Percentiles rank a stretch among this genome's conserved stretches.
Conservation (phyloP, 2,113 vertebrate species). For the Perca schrenkii region DNA sequence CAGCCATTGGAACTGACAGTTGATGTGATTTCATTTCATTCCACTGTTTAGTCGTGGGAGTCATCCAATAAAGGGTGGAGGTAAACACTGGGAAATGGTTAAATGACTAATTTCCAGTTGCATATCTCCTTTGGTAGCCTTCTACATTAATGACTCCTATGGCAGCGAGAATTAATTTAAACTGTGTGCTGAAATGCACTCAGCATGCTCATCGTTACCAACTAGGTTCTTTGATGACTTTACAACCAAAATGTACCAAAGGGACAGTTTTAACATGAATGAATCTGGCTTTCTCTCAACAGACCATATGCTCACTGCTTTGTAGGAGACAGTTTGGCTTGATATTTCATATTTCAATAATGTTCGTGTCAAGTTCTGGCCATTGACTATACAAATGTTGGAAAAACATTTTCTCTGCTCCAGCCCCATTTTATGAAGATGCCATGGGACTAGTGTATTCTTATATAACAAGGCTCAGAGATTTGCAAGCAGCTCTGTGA, state of each 20-base stretch:
- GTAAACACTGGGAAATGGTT: slow-evolving; percentile 24
- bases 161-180: slow-evolving; percentile 25
- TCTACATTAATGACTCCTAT: slow-evolving; percentile 19
- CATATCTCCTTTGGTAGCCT: slow-evolving; percentile 18
- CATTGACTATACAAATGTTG: neutral
- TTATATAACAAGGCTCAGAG: neutral
- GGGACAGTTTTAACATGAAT: slow-evolving; percentile 16
- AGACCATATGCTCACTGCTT: slow-evolving; percentile 13
- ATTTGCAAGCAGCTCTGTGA: too few relatives aligned
- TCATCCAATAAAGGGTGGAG: neutral
- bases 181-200: slow-evolving; percentile 4
- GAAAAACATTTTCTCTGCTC: neutral
- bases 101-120: slow-evolving; percentile 19
- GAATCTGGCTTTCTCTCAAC: neutral
- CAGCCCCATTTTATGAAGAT: neutral
- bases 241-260: slow-evolving; percentile 9
- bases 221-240: slow-evolving; percentile 4
- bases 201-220: slow-evolving; percentile 21
- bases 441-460: neutral
- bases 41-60: neutral
- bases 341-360: slow-evolving; percentile 3
- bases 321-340: neutral
- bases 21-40: slow-evolving; percentile 16
- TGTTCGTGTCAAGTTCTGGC: neutral
- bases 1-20: neutral